Base-by-base conservation (phyloP, 2,888 invertebrate genomes). In the Scrobipalpa costella region DNA sequence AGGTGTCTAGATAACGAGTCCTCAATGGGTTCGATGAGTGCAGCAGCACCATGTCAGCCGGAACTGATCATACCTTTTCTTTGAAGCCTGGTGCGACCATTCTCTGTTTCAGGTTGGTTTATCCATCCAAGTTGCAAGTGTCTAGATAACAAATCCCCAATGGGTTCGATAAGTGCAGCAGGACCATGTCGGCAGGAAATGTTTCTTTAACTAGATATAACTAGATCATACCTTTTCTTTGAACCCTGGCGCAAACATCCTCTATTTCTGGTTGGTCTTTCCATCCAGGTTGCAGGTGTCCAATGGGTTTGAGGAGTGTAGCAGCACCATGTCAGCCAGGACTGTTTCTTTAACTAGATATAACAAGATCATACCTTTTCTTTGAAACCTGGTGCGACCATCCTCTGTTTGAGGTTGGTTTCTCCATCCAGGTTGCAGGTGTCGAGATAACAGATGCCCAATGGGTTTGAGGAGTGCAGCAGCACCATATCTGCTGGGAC, bases 401-500 rank as follows among this genome's bases (percentile, higher is more conserved):
- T 94, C 71, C 98, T 93, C 81, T 98, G 97, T 84, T 99, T 99
- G 67, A 99, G 92, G 89, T 98, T 99, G 57, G 97, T 97, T 89
- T 99, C 99, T 9, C 99, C 99, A 80, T 99, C 99, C 78, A 99
- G 92, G 89, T 99, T 98, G 80, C 98, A 97, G 0, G 99, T 99
- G 87, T 99, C 99, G 71, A 99, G 94, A 88, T 97, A 98, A 81
- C 98, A 98, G 65, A 96, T 92, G 50, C 98, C 98, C 78, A 95
- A 93, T 8, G 95, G 93, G 88, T 97, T 98, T 76, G 98, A 97
- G 64, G 97, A 96, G 75, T 96, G 94, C 67, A 99, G 92, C 64
- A 99, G 90, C 66, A 99, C 92, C 79, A 99, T 95, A 86, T 99
- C 99, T 0, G 99, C 99, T 38, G 99, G 99, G 69, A 99, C 97